Evolutionary conservation across 2,888 invertebrate species (phyloP).

Genomic region (Chrysotoxum bicinctum): DNA sequence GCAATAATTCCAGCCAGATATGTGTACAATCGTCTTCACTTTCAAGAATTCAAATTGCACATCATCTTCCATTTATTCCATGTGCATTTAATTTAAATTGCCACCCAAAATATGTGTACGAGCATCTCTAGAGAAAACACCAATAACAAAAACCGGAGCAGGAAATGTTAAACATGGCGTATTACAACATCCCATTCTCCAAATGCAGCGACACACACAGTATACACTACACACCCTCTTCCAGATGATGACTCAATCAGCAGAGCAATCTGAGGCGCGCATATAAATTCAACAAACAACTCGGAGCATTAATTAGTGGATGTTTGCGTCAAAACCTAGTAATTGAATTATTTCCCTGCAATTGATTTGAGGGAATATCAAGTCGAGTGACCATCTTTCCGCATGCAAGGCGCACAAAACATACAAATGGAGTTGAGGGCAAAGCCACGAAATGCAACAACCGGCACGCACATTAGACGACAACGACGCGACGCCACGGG

Average conservation of each 20-base stretch:
- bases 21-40: neutral
- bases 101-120: conserved; percentile 48
- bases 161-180: conserved; percentile 66
- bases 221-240: neutral
- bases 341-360: conserved; percentile 70
- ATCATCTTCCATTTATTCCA: conserved; percentile 33
- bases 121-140: neutral
- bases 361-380: conserved; percentile 64
- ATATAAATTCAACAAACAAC: conserved; percentile 33
- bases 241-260: conserved; percentile 67
- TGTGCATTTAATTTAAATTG: conserved; percentile 64
- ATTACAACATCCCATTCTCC: conserved; percentile 21
- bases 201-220: neutral
- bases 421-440: neutral
- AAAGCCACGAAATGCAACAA: neutral
- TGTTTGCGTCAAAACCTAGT: conserved; percentile 48
- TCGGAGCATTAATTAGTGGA: conserved; percentile 61
- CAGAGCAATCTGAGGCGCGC: conserved; percentile 26
- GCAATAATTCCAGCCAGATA: neutral
- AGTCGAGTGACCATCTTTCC: conserved; percentile 45
- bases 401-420: conserved; percentile 23
- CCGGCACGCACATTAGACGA: neutral
- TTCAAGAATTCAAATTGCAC: conserved; percentile 51
- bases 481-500: neutral
- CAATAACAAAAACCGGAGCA: conserved; percentile 17